These are phyloP conservation scores for Bradypus variegatus DNA, from an alignment of 2,797 vertebrate genomes.

Conservation along the genomic window DNA sequence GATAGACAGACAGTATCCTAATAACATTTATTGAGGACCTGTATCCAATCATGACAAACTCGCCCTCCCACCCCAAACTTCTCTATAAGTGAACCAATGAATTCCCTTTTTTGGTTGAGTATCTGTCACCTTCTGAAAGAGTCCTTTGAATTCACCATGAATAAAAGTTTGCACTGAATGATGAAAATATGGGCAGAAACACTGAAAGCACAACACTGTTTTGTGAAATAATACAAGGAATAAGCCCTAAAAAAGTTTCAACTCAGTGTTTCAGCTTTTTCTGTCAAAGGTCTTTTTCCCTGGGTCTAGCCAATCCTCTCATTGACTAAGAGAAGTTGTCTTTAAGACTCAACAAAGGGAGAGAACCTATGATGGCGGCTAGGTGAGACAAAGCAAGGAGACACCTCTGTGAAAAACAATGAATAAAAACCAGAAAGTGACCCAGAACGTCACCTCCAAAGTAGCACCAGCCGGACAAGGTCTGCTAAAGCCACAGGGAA, in stretches of 20 bases:
- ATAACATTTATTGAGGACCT: neutral
- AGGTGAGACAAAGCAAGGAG: no score
- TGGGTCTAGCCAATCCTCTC: neutral
- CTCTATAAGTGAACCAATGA: slow-evolving; percentile 9
- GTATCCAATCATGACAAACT: neutral
- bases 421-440: no score
- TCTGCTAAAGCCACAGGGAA: no score
- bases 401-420: no score
- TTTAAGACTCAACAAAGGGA: neutral
- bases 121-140: slow-evolving; percentile 15
- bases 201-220: neutral
- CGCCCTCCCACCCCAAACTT: neutral
- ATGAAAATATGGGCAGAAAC: neutral
- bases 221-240: neutral
- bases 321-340: neutral
- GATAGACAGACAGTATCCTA: neutral
- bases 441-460: no score
- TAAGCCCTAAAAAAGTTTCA: neutral
- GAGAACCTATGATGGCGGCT: no score
- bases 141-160: neutral
- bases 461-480: no score
- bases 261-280: neutral
- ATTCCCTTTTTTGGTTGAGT: neutral
- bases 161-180: neutral
- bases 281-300: neutral